These are phyloP conservation scores for Ctena decussata DNA, from an alignment of 2,888 invertebrate species.

Conservation along the genomic window DNA sequence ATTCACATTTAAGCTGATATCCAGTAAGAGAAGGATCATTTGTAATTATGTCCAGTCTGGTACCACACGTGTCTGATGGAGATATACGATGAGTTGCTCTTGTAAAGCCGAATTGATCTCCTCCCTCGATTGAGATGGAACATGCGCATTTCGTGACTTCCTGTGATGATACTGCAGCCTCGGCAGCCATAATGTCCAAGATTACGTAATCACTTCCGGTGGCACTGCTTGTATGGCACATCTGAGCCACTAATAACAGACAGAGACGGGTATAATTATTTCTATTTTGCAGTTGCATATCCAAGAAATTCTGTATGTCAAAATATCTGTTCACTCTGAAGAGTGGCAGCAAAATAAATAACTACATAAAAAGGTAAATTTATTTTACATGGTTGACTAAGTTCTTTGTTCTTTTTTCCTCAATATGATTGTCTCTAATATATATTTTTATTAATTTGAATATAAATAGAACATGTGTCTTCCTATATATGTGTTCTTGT, in stretches of 20 bases:
- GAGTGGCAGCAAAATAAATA: too few species aligned
- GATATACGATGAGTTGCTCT: not conserved
- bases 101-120: not conserved
- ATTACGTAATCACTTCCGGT: not conserved
- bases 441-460: too few species aligned
- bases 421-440: too few species aligned
- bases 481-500: too few species aligned
- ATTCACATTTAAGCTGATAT: not conserved
- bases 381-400: too few species aligned
- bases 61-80: not conserved
- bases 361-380: too few species aligned
- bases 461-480: too few species aligned
- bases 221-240: constrained; percentile 1
- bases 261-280: too few species aligned
- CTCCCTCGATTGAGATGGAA: not conserved
- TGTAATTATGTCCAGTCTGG: not conserved
- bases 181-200: constrained; percentile 11
- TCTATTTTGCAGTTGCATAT: too few species aligned
- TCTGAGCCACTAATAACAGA: constrained; percentile 5
- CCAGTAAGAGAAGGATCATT: not conserved
- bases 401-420: too few species aligned
- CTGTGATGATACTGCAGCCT: not conserved
- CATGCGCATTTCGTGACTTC: constrained; percentile 14
- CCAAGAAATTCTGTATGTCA: too few species aligned
- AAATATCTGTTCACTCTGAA: too few species aligned